Evolutionary conservation across 64 coral and sea anemone species (phyloP), one percentile per base, ranked within the genome.

Genomic region (Porites australiensis): DNA sequence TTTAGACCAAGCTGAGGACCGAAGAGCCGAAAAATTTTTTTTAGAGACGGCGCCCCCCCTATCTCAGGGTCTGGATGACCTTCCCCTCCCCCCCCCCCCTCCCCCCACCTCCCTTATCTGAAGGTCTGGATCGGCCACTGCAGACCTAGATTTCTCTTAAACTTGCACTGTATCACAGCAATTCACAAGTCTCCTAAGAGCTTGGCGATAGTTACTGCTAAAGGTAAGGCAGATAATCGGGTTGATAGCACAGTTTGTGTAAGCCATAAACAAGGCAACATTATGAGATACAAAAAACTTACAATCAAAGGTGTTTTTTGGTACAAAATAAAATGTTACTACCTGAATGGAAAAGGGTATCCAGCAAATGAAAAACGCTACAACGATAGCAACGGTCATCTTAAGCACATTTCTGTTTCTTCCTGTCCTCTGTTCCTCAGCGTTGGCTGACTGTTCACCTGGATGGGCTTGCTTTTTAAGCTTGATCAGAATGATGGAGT

Each of bases 381-480:
- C 2, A 10, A 75, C 77, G 44, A 83, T 83, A 27, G 77, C 78
- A 50, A 83, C 15, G 44, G 89, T 21, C 44, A 82, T 79, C 54
- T 76, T 83, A 5, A 76, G 67, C 22, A 91, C 89, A 59, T 79
- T 91, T 20, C 53, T 55, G 13, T 72, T 64, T 19, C 68, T 70
- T 23, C 8, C 14, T 14, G 3, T 4, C 14, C 83, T 52, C 57
- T 58, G 67, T 14, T 44, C 57, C 59, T 43, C 61, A 37, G 10
- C 14, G 14, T 80, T 65, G 43, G 7, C 57, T 3, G 70, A 74
- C 43, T 37, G 67, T 44, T 63, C 66, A 15, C 80, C 65, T 19
- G 65, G 77, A 21, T 83, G 20, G 4, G 18, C 69, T 3, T 79
- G 51, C 13, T 10, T 70, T 55, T 74, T 82, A 0, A 84, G 89